Evolutionary conservation across 2,888 invertebrate species (phyloP).

Genomic region (Caenorhabditis macrosperma): DNA sequence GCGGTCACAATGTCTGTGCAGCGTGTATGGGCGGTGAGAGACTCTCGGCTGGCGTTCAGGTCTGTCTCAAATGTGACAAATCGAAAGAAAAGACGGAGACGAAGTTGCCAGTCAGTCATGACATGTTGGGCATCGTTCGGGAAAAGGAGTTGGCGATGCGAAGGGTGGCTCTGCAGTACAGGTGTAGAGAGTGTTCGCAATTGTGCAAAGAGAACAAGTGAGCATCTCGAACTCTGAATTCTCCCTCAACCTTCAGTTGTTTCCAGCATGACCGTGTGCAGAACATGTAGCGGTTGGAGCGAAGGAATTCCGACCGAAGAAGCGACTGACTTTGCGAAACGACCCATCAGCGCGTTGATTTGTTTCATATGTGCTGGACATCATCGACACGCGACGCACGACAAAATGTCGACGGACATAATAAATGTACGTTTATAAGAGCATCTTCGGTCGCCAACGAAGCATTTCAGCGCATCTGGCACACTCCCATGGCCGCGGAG

Average conservation of each 20-base stretch:
- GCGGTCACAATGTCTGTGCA: slow-evolving; percentile 21
- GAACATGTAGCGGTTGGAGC: slow-evolving; percentile 23
- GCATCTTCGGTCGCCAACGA: background rate
- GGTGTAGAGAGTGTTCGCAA: background rate
- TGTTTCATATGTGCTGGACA: background rate
- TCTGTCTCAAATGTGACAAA: background rate
- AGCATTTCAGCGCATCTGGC: slow-evolving; percentile 10
- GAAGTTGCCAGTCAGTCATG: slow-evolving; percentile 6
- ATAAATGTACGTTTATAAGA: background rate
- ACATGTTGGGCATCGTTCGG: slow-evolving; percentile 6
- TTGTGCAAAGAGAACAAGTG: slow-evolving; percentile 9
- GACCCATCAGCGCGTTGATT: slow-evolving; percentile 9
- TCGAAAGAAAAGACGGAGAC: background rate
- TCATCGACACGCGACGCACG: background rate
- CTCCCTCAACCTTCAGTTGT: background rate
- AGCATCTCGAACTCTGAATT: background rate
- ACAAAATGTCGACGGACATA: slow-evolving; percentile 1
- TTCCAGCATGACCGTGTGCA: slow-evolving; percentile 32
- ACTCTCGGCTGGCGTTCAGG: background rate
- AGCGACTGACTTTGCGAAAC: slow-evolving; percentile 19
- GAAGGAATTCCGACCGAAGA: slow-evolving; percentile 1
- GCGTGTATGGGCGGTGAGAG: background rate
- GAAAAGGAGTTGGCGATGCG: slow-evolving; percentile 11
- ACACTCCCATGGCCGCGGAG: slow-evolving; percentile 18
- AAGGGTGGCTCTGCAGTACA: background rate